Evolutionary conservation across 2,888 invertebrate genomes (phyloP).

Genomic region (Metalampra italica): DNA sequence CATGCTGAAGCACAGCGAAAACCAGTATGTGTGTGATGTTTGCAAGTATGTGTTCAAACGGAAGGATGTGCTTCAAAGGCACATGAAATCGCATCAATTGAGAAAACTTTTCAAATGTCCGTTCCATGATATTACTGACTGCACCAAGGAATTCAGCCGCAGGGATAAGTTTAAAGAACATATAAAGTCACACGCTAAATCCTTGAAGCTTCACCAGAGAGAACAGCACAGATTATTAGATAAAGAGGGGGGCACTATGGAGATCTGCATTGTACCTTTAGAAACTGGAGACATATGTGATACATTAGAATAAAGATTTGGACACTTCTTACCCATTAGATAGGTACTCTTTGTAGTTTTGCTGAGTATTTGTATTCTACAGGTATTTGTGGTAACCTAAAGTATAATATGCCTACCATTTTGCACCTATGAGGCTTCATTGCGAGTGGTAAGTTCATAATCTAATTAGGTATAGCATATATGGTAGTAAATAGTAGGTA

Average conservation of each 20-base stretch:
- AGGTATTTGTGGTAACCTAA: too few species aligned
- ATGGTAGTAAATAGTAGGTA: slow-evolving; percentile 6
- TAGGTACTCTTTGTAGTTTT: too few species aligned
- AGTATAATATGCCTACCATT: background rate
- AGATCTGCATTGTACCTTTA: slow-evolving; percentile 28
- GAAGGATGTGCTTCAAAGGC: slow-evolving; percentile 82
- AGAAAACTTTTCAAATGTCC: slow-evolving; percentile 81
- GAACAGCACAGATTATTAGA: slow-evolving; percentile 2
- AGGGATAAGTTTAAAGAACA: slow-evolving; percentile 81
- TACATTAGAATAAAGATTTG: background rate
- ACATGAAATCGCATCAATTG: slow-evolving; percentile 80
- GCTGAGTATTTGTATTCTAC: too few species aligned
- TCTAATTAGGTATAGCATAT: slow-evolving; percentile 21
- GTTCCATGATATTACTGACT: slow-evolving; percentile 78
- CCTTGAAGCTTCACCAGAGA: slow-evolving; percentile 14
- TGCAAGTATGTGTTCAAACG: slow-evolving; percentile 81
- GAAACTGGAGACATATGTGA: slow-evolving; percentile 5
- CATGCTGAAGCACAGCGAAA: slow-evolving; percentile 79
- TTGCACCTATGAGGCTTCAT: slow-evolving; percentile 19
- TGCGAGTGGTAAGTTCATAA: slow-evolving; percentile 11
- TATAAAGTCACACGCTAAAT: slow-evolving; percentile 77
- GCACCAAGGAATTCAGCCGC: slow-evolving; percentile 81
- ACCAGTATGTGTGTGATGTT: slow-evolving; percentile 71
- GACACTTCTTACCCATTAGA: background rate
- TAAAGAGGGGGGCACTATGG: slow-evolving; percentile 18